Evolutionary conservation across 2,888 invertebrate genomes (phyloP).

Genomic region (Ephialtes manifestator): DNA sequence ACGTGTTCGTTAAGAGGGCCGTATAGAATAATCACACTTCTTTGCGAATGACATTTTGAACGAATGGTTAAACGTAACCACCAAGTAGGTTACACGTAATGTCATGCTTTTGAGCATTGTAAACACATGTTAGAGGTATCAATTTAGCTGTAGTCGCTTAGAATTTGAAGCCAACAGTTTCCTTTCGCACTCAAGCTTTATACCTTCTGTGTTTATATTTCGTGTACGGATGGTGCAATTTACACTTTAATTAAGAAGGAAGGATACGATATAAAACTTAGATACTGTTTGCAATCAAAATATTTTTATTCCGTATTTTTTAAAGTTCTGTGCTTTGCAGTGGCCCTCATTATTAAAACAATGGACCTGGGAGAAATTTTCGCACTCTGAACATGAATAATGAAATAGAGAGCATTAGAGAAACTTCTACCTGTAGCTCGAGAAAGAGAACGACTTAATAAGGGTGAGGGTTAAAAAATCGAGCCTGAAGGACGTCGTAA

Average conservation of each 20-base stretch:
- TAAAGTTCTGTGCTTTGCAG: not conserved
- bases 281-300: not conserved
- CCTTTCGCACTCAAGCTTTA: not conserved
- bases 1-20: not conserved
- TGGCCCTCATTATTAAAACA: slow-evolving; percentile 30
- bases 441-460: not conserved
- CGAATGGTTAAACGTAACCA: not conserved
- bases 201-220: too few relatives aligned
- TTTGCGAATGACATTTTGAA: not conserved
- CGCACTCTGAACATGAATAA: slow-evolving; percentile 16
- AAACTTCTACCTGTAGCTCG: slow-evolving; percentile 49
- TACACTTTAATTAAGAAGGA: not conserved
- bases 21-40: not conserved
- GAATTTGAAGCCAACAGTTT: not conserved
- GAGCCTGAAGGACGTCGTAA: not conserved
- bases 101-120: not conserved
- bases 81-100: not conserved
- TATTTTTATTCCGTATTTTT: not conserved
- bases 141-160: not conserved
- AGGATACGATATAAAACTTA: not conserved
- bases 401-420: slow-evolving; percentile 43
- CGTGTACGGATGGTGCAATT: not conserved
- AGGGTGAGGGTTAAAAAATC: not conserved
- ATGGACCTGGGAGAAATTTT: slow-evolving; percentile 39
- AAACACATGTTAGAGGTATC: not conserved